Percentiles rank a stretch among this genome's conserved stretches.
These are phyloP conservation scores for Mus pahari DNA, from an alignment of 2,113 vertebrate genomes.

Conservation along the genomic window DNA sequence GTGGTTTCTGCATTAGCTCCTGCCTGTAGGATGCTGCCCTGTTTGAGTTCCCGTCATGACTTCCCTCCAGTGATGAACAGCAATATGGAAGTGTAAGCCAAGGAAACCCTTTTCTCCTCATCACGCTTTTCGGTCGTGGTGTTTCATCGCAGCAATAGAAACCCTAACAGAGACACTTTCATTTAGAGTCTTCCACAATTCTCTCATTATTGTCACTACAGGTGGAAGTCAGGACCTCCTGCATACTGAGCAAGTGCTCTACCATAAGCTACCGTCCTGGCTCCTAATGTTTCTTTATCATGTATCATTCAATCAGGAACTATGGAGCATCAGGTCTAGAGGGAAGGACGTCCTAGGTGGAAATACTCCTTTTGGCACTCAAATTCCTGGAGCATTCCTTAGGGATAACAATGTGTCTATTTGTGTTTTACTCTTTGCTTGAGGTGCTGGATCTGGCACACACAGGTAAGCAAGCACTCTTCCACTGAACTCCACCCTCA, in stretches of 20 bases:
- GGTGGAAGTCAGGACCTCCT: no score
- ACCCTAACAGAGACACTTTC: neutral
- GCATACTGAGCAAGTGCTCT: neutral
- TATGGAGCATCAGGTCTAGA: neutral
- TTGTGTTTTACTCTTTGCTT: neutral
- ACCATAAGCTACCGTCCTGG: neutral
- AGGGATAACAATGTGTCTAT: neutral
- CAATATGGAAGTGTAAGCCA: neutral
- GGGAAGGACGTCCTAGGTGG: neutral
- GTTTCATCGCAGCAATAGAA: neutral
- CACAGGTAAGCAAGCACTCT: neutral
- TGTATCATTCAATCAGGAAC: neutral
- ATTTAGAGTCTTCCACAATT: neutral
- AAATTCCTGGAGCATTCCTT: neutral
- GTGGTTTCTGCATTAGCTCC: neutral
- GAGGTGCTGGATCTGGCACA: neutral
- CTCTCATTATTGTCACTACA: neutral
- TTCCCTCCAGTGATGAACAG: neutral
- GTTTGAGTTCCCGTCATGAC: neutral
- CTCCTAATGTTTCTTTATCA: neutral
- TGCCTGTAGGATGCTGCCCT: neutral
- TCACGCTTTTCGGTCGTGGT: neutral
- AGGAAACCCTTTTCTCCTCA: neutral
- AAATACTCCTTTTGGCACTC: neutral
- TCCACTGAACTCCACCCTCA: neutral